phyloP scores from a whole-genome alignment of 2,113 vertebrate species.

The zebrafish (Danio rerio) region GRCz12tu NC_133184.1:18294501-18295000 shows the following conservation, averaged over 20 bases:
- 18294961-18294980: slow-evolving; percentile 29
- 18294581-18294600: too few relatives aligned
- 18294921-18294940: slow-evolving; percentile 43
- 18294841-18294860: slow-evolving; percentile 44
- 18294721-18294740: slow-evolving; percentile 34
- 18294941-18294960: slow-evolving; percentile 53
- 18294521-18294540: too few relatives aligned
- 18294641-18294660: too few relatives aligned
- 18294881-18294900: slow-evolving; percentile 53
- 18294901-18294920: slow-evolving; percentile 51
- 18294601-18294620: too few relatives aligned
- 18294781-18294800: slow-evolving; percentile 41
- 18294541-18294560: too few relatives aligned
- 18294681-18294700: neutral
- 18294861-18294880: slow-evolving; percentile 50
- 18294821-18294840: slow-evolving; percentile 49
- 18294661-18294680: neutral
- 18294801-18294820: slow-evolving; percentile 37
- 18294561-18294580: too few relatives aligned
- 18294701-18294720: slow-evolving; percentile 25
- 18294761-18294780: slow-evolving; percentile 30
- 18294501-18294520: too few relatives aligned
- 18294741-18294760: slow-evolving; percentile 9
- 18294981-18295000: slow-evolving; percentile 49
- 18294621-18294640: too few relatives aligned